Percentiles rank a stretch among this genome's conserved stretches.
phyloP scores from a whole-genome alignment of 2,888 invertebrate genomes.

The Pollenia griseotomentosa region DNA sequence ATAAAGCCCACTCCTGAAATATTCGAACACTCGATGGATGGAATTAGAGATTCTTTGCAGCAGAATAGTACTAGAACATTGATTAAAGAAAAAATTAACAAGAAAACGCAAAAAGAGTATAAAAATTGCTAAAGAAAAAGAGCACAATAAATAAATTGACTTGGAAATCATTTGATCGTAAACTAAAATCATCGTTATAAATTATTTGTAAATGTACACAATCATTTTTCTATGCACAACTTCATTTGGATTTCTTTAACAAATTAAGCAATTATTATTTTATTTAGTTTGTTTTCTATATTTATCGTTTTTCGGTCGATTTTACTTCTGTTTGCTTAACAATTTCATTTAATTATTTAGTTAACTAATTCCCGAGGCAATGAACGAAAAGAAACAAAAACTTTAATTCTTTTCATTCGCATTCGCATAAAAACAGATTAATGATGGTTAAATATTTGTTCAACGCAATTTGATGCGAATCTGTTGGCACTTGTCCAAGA shows the following conservation, averaged over 20 bases:
- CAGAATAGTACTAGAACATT: slow-evolving; percentile 1
- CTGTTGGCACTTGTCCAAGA: slow-evolving; percentile 10
- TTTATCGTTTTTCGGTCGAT: slow-evolving; percentile 10
- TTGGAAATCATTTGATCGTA: slow-evolving; percentile 29
- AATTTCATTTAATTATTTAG: slow-evolving; percentile 25
- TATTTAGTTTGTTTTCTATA: slow-evolving; percentile 26
- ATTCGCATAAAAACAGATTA: slow-evolving; percentile 55
- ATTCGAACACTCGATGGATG: too few species aligned
- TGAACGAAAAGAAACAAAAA: neutral
- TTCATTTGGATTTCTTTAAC: neutral
- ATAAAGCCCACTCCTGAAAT: too few species aligned
- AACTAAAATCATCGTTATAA: slow-evolving; percentile 32
- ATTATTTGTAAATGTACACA: slow-evolving; percentile 11
- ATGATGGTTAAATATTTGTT: slow-evolving; percentile 66
- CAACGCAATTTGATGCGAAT: slow-evolving; percentile 60
- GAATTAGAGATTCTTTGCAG: too few species aligned
- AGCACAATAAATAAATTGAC: slow-evolving; percentile 1
- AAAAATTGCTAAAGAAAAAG: neutral
- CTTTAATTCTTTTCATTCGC: slow-evolving; percentile 17
- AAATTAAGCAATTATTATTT: slow-evolving; percentile 19
- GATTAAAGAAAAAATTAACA: neutral
- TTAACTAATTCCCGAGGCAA: neutral
- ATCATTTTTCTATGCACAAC: neutral
- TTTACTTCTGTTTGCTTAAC: slow-evolving; percentile 14
- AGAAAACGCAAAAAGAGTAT: neutral